Conservation (phyloP, 2,113 vertebrate genomes). For the Ochotona princeps region DNA sequence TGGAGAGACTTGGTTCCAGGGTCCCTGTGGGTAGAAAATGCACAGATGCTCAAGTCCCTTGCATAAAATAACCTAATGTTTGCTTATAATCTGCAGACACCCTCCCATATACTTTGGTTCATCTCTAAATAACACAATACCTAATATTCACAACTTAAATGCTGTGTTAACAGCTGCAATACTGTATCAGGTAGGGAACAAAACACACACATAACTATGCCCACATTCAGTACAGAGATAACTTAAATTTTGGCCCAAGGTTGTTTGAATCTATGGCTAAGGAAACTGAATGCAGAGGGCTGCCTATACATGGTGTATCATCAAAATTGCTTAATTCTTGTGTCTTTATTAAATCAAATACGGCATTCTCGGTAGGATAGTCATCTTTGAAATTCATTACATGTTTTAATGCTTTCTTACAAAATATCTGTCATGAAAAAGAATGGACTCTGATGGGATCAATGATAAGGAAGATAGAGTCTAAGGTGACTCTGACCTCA, state of each 20-base stretch:
- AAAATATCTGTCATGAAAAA: conserved; percentile 26
- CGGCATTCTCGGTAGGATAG: background rate
- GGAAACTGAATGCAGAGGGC: background rate
- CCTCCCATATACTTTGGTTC: background rate
- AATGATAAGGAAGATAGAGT: background rate
- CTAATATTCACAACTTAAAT: background rate
- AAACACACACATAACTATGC: background rate
- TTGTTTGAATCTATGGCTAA: background rate
- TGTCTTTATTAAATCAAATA: conserved; percentile 17
- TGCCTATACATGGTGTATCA: background rate
- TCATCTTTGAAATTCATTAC: conserved; percentile 11
- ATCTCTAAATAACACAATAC: background rate
- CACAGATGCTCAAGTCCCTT: background rate
- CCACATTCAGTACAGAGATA: background rate
- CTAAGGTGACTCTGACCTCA: background rate
- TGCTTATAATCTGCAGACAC: background rate
- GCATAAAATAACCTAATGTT: background rate
- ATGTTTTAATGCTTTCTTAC: background rate
- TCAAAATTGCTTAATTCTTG: conserved; percentile 10
- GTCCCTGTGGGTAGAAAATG: background rate
- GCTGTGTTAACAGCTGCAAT: background rate
- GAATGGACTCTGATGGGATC: background rate
- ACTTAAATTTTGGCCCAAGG: background rate
- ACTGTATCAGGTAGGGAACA: too few species aligned
- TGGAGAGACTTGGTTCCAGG: background rate